Conservation (phyloP, 2,888 invertebrate species). For the Erebia palarica region DNA sequence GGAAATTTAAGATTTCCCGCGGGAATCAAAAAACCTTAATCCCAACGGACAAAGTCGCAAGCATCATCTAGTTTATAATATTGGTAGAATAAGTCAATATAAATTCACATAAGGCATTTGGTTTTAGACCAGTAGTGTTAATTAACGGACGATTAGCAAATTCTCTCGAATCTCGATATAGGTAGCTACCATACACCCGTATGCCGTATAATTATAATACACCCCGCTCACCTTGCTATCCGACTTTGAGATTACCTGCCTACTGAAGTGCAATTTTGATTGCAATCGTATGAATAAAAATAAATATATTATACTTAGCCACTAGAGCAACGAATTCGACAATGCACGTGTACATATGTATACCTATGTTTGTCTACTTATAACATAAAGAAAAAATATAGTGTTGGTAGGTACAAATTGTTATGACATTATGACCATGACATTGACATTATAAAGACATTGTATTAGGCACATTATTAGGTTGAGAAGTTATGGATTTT, state of each 20-base stretch:
- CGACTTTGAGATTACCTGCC: constrained; percentile 3
- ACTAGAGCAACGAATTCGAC: not conserved
- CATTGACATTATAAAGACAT: too few species aligned
- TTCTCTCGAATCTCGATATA: not conserved
- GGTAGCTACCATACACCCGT: not conserved
- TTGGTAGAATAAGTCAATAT: not conserved
- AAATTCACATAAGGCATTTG: not conserved
- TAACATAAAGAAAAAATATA: too few species aligned
- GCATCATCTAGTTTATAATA: too few species aligned
- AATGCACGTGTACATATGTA: too few species aligned
- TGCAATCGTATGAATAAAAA: constrained; percentile 10
- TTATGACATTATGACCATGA: too few species aligned
- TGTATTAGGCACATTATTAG: too few species aligned
- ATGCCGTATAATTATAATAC: constrained; percentile 9
- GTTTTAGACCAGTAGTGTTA: constrained; percentile 1
- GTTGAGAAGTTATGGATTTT: too few species aligned
- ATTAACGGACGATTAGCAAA: not conserved
- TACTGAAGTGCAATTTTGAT: constrained; percentile 14
- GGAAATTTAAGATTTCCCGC: too few species aligned
- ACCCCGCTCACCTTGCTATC: constrained; percentile 9
- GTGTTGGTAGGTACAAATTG: too few species aligned
- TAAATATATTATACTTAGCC: not conserved
- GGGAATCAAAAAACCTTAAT: too few species aligned
- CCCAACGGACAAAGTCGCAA: too few species aligned
- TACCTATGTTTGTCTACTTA: too few species aligned